A percentile compares a stretch with the other conserved stretches of the same genome.
Evolutionary conservation across 1,140 invertebrate genomes (phyloP).

Genomic region (Phymastichus coffea): DNA sequence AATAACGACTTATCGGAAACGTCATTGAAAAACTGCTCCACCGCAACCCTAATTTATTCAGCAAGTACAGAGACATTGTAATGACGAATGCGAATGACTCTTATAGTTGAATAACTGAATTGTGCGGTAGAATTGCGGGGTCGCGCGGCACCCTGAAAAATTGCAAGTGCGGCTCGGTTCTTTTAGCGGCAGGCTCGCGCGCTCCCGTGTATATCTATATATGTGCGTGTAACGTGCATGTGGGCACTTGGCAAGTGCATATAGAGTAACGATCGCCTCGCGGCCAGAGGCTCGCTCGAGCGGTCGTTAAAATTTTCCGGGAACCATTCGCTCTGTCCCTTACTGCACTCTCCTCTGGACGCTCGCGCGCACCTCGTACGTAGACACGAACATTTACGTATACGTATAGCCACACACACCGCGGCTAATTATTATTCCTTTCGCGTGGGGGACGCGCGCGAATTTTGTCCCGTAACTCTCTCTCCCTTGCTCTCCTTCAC

Average conservation of each 20-base stretch:
- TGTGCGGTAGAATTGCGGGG: too few species aligned
- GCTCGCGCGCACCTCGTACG: too few species aligned
- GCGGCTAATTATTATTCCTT: conserved; percentile 29
- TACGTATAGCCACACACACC: too few species aligned
- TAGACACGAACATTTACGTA: too few species aligned
- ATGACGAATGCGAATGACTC: too few species aligned
- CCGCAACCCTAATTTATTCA: too few species aligned
- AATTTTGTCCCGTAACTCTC: conserved; percentile 9
- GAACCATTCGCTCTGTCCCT: conserved; percentile 26
- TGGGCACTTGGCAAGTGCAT: not conserved
- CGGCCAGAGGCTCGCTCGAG: not conserved
- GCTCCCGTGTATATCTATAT: not conserved
- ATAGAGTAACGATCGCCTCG: conserved; percentile 16
- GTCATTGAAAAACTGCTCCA: too few species aligned
- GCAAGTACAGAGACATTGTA: too few species aligned
- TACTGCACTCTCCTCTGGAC: not conserved
- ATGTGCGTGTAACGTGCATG: not conserved
- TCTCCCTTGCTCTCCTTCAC: not conserved
- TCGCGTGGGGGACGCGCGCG: conserved; percentile 14
- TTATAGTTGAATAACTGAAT: too few species aligned
- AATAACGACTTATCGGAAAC: too few species aligned
- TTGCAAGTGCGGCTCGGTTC: too few species aligned
- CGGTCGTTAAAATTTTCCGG: conserved; percentile 27
- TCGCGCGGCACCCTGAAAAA: not conserved
- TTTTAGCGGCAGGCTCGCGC: not conserved